Evolutionary conservation across 2,797 vertebrate species (phyloP).

Genomic region (Crossoptilon crossoptilon): DNA sequence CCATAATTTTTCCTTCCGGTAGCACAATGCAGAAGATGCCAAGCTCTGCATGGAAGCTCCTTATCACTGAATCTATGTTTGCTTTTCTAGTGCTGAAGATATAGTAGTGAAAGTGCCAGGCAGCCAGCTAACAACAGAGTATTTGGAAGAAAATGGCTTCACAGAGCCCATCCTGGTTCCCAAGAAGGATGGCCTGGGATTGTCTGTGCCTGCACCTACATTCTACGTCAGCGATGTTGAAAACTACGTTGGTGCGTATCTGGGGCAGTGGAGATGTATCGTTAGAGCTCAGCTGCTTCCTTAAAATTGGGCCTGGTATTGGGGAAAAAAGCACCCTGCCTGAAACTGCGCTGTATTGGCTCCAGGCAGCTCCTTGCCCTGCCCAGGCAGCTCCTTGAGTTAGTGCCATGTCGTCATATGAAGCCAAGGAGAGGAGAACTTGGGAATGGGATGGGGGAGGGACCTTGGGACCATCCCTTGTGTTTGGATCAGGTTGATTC

Average conservation of each 20-base stretch:
- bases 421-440: background rate
- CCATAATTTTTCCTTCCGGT: background rate
- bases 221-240: conserved; percentile 99
- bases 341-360: background rate
- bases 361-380: background rate
- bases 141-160: conserved; percentile 95
- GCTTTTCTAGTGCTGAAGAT: conserved; percentile 89
- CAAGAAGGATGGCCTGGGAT: conserved; percentile 93
- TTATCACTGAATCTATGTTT: background rate
- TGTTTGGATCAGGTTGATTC: background rate
- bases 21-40: background rate
- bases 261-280: background rate
- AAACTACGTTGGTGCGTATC: conserved; percentile 92
- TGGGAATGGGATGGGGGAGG: background rate
- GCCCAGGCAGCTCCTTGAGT: background rate
- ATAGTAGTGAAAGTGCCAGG: conserved; percentile 91
- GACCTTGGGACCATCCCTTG: background rate
- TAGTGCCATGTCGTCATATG: background rate
- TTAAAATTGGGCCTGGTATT: background rate
- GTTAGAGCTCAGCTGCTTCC: background rate
- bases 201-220: conserved; percentile 92
- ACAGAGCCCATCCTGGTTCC: conserved; percentile 92
- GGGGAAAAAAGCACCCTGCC: too few species aligned
- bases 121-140: conserved; percentile 89
- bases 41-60: rapidly evolving